Percentiles rank a stretch among this genome's conserved stretches.
Conservation (phyloP, 2,797 vertebrate species). For the Hypotaenidia philippensis region DNA sequence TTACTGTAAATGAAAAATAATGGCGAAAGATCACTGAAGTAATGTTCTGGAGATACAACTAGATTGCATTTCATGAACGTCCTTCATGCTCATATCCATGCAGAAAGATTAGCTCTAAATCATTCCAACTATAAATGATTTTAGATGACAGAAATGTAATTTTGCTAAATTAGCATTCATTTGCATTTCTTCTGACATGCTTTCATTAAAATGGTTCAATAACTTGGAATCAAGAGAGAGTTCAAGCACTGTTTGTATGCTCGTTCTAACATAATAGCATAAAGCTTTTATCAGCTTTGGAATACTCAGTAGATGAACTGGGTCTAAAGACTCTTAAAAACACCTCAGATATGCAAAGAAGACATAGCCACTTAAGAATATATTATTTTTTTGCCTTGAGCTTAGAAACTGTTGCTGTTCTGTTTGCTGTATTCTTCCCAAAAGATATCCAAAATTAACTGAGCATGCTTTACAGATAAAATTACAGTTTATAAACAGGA, state of each 20-base stretch:
- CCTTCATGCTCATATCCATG: slow-evolving; percentile 78
- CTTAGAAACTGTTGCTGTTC: neutral
- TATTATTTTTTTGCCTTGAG: neutral
- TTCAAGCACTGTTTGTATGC: slow-evolving; percentile 62
- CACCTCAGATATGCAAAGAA: slow-evolving; percentile 28
- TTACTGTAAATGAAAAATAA: slow-evolving; percentile 73
- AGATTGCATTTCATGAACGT: slow-evolving; percentile 72
- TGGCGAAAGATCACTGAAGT: slow-evolving; percentile 67
- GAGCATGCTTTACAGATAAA: neutral
- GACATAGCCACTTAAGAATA: neutral
- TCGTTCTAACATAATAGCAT: slow-evolving; percentile 67
- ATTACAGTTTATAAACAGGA: neutral
- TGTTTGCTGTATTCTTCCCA: neutral
- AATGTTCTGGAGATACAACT: slow-evolving; percentile 76
- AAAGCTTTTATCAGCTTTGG: slow-evolving; percentile 68
- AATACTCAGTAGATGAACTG: slow-evolving; percentile 38
- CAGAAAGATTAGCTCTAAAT: slow-evolving; percentile 81
- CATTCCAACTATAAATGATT: slow-evolving; percentile 78
- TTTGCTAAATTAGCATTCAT: slow-evolving; percentile 83
- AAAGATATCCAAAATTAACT: neutral
- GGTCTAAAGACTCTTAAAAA: slow-evolving; percentile 54
- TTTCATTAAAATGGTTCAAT: slow-evolving; percentile 83
- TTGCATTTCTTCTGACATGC: slow-evolving; percentile 83
- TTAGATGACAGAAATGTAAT: slow-evolving; percentile 80
- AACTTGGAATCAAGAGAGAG: slow-evolving; percentile 79